phyloP scores from a whole-genome alignment of 2,888 invertebrate species.

The Ectropis crepuscularia region DNA sequence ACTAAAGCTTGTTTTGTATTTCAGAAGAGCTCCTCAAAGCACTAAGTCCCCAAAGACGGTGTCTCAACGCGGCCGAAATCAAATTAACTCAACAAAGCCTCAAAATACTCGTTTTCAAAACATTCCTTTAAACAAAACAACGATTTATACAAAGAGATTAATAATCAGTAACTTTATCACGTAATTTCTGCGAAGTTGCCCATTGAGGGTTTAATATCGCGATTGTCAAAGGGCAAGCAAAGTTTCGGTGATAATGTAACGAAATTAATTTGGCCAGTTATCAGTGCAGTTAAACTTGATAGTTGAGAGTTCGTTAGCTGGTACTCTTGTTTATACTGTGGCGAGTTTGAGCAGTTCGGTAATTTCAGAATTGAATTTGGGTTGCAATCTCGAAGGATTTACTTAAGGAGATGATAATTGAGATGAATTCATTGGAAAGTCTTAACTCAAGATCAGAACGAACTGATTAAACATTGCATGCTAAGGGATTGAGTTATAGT shows the following conservation, averaged over 20 bases:
- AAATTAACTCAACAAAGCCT: slow-evolving; percentile 18
- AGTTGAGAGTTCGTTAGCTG: not conserved
- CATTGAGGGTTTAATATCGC: slow-evolving; percentile 32
- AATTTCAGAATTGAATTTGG: no score
- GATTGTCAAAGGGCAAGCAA: slow-evolving; percentile 27
- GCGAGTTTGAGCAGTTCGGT: slow-evolving; percentile 1
- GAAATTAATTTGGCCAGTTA: slow-evolving; percentile 32
- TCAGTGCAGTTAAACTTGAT: slow-evolving; percentile 9
- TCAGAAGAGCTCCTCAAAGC: slow-evolving; percentile 6
- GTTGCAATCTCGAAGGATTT: no score
- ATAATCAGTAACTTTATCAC: slow-evolving; percentile 37
- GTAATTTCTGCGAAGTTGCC: slow-evolving; percentile 29
- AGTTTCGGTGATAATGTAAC: slow-evolving; percentile 29
- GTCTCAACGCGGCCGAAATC: slow-evolving; percentile 16
- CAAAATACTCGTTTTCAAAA: slow-evolving; percentile 27
- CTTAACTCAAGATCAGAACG: no score
- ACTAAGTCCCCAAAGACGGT: slow-evolving; percentile 14
- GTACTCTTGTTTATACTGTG: not conserved
- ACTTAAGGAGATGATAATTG: no score
- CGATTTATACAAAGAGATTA: slow-evolving; percentile 33
- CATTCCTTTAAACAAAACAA: slow-evolving; percentile 27
- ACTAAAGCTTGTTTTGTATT: slow-evolving; percentile 6
- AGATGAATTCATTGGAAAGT: no score
- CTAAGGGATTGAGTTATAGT: no score
- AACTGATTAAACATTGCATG: no score